A percentile compares a stretch with the other conserved stretches of the same genome.
Conservation (phyloP, 2,797 vertebrate genomes). For the Xenentodon cancila region DNA sequence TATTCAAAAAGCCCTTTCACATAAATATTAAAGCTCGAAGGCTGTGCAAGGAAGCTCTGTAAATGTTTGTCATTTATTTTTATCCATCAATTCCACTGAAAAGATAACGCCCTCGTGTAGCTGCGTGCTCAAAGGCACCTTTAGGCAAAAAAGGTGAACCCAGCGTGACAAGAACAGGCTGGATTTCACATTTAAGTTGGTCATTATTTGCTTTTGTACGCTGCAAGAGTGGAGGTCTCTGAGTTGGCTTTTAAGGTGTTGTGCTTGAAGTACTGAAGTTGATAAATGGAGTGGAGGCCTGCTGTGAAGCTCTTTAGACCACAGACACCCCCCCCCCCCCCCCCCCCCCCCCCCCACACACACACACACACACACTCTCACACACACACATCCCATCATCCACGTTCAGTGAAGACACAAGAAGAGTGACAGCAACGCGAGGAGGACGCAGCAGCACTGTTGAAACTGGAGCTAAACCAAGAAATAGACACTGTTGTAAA, state of each 20-base stretch:
- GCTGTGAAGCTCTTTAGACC: slow-evolving; percentile 66
- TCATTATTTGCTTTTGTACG: slow-evolving; percentile 53
- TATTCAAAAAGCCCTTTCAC: slow-evolving; percentile 44
- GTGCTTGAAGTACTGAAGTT: slow-evolving; percentile 63
- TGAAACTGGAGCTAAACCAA: slow-evolving; percentile 33
- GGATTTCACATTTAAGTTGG: slow-evolving; percentile 46
- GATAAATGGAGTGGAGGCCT: slow-evolving; percentile 66
- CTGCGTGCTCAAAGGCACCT: slow-evolving; percentile 18
- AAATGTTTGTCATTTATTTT: slow-evolving; percentile 55
- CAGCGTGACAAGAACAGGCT: slow-evolving; percentile 51
- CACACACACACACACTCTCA: too few species aligned
- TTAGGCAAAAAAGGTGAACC: slow-evolving; percentile 60
- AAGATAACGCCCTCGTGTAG: slow-evolving; percentile 49
- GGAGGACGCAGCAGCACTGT: slow-evolving; percentile 42
- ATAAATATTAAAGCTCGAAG: slow-evolving; percentile 41
- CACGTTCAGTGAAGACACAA: too few species aligned
- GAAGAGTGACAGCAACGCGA: neutral
- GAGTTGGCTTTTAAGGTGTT: slow-evolving; percentile 64
- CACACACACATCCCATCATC: too few species aligned
- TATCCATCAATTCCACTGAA: slow-evolving; percentile 44
- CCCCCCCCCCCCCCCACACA: neutral
- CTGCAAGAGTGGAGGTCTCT: slow-evolving; percentile 26
- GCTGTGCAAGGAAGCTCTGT: slow-evolving; percentile 22
- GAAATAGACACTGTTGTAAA: slow-evolving; percentile 1
- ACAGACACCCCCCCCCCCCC: slow-evolving; percentile 2